Evolutionary conservation across 2,888 invertebrate species (phyloP), one percentile per base, ranked within the genome.

Genomic region (Ochropacha duplaris): DNA sequence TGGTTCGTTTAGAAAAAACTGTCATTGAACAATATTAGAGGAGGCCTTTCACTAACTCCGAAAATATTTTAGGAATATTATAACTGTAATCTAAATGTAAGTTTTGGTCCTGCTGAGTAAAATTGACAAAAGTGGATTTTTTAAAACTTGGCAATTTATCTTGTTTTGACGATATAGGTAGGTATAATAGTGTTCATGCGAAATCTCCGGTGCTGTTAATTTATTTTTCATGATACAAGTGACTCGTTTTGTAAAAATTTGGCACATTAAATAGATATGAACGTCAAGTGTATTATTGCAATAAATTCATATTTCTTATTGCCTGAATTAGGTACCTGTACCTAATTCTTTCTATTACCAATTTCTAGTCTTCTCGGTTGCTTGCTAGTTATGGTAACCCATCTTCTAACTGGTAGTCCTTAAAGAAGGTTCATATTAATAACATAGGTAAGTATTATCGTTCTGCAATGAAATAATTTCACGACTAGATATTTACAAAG

Each of bases 401-500:
- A n/a, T n/a, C n/a, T n/a, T n/a, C n/a, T n/a, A n/a, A n/a, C n/a
- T n/a, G n/a, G n/a, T n/a, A n/a, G n/a, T n/a, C n/a, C n/a, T n/a
- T n/a, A n/a, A n/a, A n/a, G n/a, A n/a, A n/a, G n/a, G n/a, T n/a
- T n/a, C n/a, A n/a, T n/a, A n/a, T n/a, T n/a, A n/a, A n/a, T n/a
- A n/a, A n/a, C n/a, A n/a, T n/a, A n/a, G n/a, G n/a, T n/a, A n/a
- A n/a, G n/a, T n/a, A n/a, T n/a, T n/a, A n/a, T n/a, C n/a, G n/a
- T 54, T 62, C 65, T 69, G 76, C 83, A 80, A 84, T 83, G 83
- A 79, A 81, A 44, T 44, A 9, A 19, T 80, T 71, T 72, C 69
- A 59, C 63, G 62, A 61, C 67, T 71, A 63, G 69, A 72, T 72
- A 70, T 70, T 68, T 74, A 71, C 74, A 73, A 76, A 72, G 62